A percentile compares a stretch with the other conserved stretches of the same genome.
These are phyloP conservation scores for Cyprinodon diabolis DNA, from an alignment of 2,797 vertebrate species.

Conservation along the genomic window DNA sequence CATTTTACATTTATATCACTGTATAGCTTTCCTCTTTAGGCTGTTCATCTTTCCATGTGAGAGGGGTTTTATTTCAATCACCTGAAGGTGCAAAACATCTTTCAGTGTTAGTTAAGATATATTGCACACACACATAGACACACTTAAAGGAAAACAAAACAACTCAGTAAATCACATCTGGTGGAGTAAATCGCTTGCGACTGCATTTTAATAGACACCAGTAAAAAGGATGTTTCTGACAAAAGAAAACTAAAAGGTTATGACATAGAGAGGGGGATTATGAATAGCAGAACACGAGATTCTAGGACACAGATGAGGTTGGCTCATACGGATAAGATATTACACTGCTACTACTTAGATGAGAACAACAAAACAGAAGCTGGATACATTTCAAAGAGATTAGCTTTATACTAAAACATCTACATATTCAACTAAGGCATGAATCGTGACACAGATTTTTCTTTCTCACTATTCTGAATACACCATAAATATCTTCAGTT, in stretches of 20 bases:
- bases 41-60: constrained; percentile 1
- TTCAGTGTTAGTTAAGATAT: constrained; percentile 2
- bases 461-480: background rate
- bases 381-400: constrained; percentile 6
- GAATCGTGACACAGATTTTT: background rate
- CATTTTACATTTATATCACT: constrained; percentile 6
- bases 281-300: constrained; percentile 1
- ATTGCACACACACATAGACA: background rate
- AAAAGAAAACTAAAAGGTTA: background rate
- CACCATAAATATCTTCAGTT: background rate
- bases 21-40: background rate
- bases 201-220: constrained; percentile 40
- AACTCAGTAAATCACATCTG: constrained; percentile 10
- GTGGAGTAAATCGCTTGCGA: constrained; percentile 35
- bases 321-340: background rate
- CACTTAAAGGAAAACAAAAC: constrained; percentile 3
- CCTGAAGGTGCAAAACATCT: background rate
- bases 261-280: background rate
- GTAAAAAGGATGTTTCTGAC: constrained; percentile 8
- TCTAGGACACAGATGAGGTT: background rate
- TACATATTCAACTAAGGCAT: background rate
- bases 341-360: background rate
- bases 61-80: background rate
- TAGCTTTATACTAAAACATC: background rate
- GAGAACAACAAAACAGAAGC: constrained; percentile 4